Percentiles rank a stretch among this genome's conserved stretches.
Conservation (phyloP, 2,888 invertebrate genomes). For the Pantelozetes paolii region DNA sequence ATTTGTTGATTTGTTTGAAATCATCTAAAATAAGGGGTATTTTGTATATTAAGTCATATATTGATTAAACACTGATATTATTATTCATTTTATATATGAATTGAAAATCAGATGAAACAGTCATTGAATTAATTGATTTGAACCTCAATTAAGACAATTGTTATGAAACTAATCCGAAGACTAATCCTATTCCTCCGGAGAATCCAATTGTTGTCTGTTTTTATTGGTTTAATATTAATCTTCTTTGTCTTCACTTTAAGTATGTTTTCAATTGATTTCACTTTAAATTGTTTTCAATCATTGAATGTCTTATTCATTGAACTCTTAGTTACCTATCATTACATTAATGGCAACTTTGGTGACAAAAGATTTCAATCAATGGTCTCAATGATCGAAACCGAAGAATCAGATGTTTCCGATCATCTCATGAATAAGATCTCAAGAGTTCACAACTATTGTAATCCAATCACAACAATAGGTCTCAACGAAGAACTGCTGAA, state of each 20-base stretch:
- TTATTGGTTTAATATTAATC: no score
- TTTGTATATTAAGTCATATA: no score
- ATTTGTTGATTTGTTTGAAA: no score
- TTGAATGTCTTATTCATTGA: neutral
- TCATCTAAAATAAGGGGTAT: no score
- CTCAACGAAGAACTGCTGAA: conserved; percentile 27
- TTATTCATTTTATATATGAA: no score
- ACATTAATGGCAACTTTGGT: neutral
- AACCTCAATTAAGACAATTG: no score
- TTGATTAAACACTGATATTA: no score
- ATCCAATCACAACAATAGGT: conserved; percentile 5
- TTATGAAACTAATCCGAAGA: no score
- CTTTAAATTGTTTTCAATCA: neutral
- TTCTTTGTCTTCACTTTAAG: neutral
- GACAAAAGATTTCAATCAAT: neutral
- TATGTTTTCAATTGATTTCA: neutral
- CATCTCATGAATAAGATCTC: neutral
- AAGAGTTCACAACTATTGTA: conserved; percentile 29
- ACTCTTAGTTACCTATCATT: neutral
- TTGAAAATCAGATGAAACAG: no score
- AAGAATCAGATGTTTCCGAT: neutral
- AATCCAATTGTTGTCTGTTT: no score
- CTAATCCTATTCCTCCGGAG: no score
- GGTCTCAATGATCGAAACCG: neutral
- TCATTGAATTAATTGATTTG: no score